Base-by-base conservation (phyloP, 2,113 vertebrate genomes). In the Caretta caretta region DNA sequence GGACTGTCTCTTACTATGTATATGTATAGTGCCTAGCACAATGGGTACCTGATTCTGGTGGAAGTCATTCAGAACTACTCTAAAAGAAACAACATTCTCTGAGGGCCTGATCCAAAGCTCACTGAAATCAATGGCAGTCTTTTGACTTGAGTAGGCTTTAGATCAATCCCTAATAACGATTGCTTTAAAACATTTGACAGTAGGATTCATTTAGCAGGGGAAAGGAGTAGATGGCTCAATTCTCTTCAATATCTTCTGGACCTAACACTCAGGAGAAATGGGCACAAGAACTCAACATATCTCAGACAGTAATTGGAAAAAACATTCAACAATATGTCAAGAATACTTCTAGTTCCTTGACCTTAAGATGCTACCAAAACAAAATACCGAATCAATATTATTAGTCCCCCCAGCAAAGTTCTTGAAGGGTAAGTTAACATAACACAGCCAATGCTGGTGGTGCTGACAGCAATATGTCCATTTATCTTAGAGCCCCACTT, bases 271-370 rank as follows among this genome's bases (percentile, higher is more conserved):
- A 86, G 80, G 83, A 93, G 69, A 49, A 93, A 86, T 49, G 51
- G 56, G 90, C 95, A 95, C 38, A 87, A 88, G 75, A 95, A 59
- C 38, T 85, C 84, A 93, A 97, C 95, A 90, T 35, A 94, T 94
- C 83, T 92, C 80, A 86, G 87, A 62, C 90, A 90, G 81, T 72
- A 87, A 90, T 80, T 91, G 91, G 82, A 92, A 91, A 65, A 69
- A 96, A 93, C 7, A 78, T 48, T 46, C 35, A 24, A 79, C 31
- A 89, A 83, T 87, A 54, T 90, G 96, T 93, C 95, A 94, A 49
- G 75, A 25, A 75, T 48, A 76, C 13, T 51, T 19, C 83, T 42
- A 75, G 25, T 86, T 93, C 62, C 80, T 88, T 50, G 72, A 86
- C 54, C 51, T 56, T 76, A 72, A 22, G 75, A 25, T 93, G 57